phyloP scores from a whole-genome alignment of 2,888 invertebrate species.

The Chrysodeixis includens region DNA sequence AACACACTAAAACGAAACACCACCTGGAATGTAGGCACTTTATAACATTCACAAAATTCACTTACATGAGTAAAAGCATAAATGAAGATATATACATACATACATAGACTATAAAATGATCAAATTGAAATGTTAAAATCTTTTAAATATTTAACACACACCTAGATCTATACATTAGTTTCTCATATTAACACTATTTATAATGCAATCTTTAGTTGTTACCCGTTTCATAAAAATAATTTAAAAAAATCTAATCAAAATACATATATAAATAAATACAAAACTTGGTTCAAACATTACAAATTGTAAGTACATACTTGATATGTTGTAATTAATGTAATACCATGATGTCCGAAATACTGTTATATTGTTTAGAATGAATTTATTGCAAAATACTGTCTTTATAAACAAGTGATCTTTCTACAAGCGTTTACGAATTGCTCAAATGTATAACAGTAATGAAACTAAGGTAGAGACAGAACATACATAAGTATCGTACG shows the following conservation, averaged over 20 bases:
- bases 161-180: conserved; percentile 39
- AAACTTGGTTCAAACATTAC: conserved; percentile 31
- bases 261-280: conserved; percentile 38
- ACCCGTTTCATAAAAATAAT: conserved; percentile 37
- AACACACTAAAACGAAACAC: conserved; percentile 69
- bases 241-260: conserved; percentile 22
- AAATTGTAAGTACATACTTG: conserved; percentile 44
- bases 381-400: conserved; percentile 8
- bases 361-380: conserved; percentile 35
- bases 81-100: conserved; percentile 21
- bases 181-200: conserved; percentile 32
- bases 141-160: conserved; percentile 44
- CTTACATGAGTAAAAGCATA: conserved; percentile 40
- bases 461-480: too few relatives aligned
- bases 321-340: conserved; percentile 55
- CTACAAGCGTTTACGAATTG: too few relatives aligned
- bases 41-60: conserved; percentile 54
- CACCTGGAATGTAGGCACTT: conserved; percentile 88
- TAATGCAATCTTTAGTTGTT: conserved; percentile 40
- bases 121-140: conserved; percentile 32
- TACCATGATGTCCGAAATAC: conserved; percentile 55
- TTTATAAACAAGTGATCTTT: too few relatives aligned
- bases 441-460: too few relatives aligned
- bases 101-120: conserved; percentile 38
- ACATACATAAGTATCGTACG: too few relatives aligned